phyloP scores from a whole-genome alignment of 2,113 vertebrate genomes.

The Probosciger aterrimus region DNA sequence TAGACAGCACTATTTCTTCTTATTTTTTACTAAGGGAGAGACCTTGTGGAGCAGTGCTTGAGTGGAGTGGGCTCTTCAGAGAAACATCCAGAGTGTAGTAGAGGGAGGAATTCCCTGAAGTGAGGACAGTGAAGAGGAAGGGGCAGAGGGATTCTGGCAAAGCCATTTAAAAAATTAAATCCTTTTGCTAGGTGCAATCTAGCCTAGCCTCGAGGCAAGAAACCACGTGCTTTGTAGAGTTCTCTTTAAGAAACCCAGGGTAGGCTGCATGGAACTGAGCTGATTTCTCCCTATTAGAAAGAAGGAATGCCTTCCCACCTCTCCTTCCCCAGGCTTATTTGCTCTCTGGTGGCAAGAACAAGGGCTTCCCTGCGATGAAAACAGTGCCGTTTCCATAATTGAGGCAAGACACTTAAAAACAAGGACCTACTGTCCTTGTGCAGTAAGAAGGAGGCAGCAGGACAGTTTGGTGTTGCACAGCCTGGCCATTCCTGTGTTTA shows the following conservation, averaged over 20 bases:
- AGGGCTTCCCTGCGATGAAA: background rate
- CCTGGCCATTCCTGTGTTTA: background rate
- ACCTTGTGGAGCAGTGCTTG: background rate
- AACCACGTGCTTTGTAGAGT: background rate
- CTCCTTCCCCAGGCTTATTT: background rate
- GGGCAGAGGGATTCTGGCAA: background rate
- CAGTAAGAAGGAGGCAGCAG: rapidly evolving
- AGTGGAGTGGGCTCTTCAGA: background rate
- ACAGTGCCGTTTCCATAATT: background rate
- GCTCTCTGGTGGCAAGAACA: background rate
- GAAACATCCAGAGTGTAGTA: background rate
- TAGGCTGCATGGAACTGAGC: background rate
- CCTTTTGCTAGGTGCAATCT: background rate
- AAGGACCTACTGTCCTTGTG: background rate
- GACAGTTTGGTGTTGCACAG: background rate
- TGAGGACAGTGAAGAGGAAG: background rate
- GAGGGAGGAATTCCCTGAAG: background rate
- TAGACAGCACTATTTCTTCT: background rate
- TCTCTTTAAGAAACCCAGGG: background rate
- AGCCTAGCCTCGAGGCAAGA: background rate
- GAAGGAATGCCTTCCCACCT: background rate
- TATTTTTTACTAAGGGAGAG: background rate
- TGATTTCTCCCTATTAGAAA: background rate
- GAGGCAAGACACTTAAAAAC: background rate
- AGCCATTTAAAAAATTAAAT: background rate